Evolutionary conservation across 2,888 invertebrate species (phyloP).

Genomic region (Scrobipalpa costella): DNA sequence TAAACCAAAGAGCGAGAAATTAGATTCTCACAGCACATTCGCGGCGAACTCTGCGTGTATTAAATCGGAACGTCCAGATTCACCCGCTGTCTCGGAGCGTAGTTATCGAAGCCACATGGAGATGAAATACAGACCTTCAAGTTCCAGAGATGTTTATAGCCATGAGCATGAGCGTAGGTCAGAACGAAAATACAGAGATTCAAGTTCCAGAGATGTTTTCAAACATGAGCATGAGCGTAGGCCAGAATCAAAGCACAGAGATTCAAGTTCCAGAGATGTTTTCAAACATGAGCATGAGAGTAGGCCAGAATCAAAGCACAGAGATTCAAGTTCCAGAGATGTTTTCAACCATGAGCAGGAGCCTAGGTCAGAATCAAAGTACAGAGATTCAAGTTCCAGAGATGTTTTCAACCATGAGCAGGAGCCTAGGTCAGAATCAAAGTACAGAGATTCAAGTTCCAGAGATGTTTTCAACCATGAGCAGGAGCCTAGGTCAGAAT

Average conservation of each 20-base stretch:
- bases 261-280: conserved; percentile 32
- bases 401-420: too few relatives aligned
- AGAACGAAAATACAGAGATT: conserved; percentile 28
- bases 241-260: conserved; percentile 26
- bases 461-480: too few relatives aligned
- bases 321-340: conserved; percentile 32
- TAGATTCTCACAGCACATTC: conserved; percentile 1
- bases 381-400: too few relatives aligned
- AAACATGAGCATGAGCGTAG: background rate
- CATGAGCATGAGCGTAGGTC: background rate
- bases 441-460: too few relatives aligned
- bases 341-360: background rate
- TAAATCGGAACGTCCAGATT: conserved; percentile 21
- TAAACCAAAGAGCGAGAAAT: conserved; percentile 13
- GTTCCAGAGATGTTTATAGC: conserved; percentile 30
- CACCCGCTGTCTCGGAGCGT: conserved; percentile 11
- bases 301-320: too few relatives aligned
- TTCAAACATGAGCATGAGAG: background rate
- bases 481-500: too few relatives aligned
- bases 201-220: conserved; percentile 31
- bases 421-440: too few relatives aligned
- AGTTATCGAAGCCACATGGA: conserved; percentile 29
- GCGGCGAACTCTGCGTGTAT: background rate
- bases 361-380: too few relatives aligned
- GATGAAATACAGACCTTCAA: conserved; percentile 29